Conservation (phyloP, 1,140 invertebrate genomes). For the Zaprionus capensis region DNA sequence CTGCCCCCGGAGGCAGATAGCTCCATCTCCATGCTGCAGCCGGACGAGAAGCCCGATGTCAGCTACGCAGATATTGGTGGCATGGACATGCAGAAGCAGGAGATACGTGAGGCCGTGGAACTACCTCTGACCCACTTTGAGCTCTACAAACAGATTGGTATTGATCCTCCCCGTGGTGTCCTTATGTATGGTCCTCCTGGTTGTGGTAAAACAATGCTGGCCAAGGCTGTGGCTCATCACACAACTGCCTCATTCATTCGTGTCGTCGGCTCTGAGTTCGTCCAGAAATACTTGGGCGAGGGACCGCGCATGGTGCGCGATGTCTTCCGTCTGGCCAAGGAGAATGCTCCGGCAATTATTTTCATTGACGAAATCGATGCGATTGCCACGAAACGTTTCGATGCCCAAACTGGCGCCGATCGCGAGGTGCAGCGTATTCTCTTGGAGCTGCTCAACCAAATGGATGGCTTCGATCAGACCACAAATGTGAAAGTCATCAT, state of each 20-base stretch:
- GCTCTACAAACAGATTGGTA: slow-evolving; percentile 98
- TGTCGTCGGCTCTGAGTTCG: slow-evolving; percentile 99
- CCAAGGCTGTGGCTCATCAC: slow-evolving; percentile 98
- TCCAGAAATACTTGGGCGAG: slow-evolving; percentile 99
- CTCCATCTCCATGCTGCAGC: slow-evolving; percentile 96
- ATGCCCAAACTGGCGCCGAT: slow-evolving; percentile 99
- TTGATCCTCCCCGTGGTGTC: slow-evolving; percentile 98
- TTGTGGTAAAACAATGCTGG: slow-evolving; percentile 98
- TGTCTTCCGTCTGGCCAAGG: slow-evolving; percentile 99
- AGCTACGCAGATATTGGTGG: slow-evolving; percentile 99
- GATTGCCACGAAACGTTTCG: slow-evolving; percentile 99
- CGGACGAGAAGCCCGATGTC: slow-evolving; percentile 99
- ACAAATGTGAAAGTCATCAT: slow-evolving; percentile 99
- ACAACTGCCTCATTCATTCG: slow-evolving; percentile 99
- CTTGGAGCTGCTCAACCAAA: slow-evolving; percentile 98
- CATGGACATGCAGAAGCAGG: slow-evolving; percentile 99
- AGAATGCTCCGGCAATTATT: slow-evolving; percentile 99
- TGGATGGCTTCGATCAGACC: slow-evolving; percentile 99
- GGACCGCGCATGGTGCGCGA: slow-evolving; percentile 99
- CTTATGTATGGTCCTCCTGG: slow-evolving; percentile 99
- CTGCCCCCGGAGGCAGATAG: slow-evolving; percentile 99
- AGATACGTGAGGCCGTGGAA: slow-evolving; percentile 99
- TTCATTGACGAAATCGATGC: slow-evolving; percentile 99
- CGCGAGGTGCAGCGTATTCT: slow-evolving; percentile 99
- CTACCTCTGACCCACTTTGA: slow-evolving; percentile 99